Evolutionary conservation across 2,113 vertebrate genomes (phyloP).

Genomic region (Aegotheles bennettii): DNA sequence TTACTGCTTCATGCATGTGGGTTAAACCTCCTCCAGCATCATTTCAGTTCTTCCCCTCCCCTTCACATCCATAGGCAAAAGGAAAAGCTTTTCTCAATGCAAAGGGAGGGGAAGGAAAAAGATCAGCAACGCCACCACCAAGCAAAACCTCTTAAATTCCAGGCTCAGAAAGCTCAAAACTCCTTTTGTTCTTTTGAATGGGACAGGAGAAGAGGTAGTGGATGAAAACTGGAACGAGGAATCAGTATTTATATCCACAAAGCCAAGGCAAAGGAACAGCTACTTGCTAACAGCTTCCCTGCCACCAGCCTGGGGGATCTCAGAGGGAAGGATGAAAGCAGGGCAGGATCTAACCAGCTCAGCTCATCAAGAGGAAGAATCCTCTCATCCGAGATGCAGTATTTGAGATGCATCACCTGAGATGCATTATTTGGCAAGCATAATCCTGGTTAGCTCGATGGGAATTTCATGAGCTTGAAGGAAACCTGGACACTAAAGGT

Average conservation of each 20-base stretch:
- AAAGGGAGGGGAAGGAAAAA: not conserved
- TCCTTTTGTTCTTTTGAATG: constrained; percentile 16
- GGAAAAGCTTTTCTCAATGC: not conserved
- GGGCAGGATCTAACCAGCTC: not conserved
- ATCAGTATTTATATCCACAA: constrained; percentile 5
- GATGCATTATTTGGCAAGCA: not conserved
- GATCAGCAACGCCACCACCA: not conserved
- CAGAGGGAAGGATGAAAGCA: not conserved
- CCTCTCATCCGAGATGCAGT: not conserved
- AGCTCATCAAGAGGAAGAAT: not conserved
- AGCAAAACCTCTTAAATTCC: not conserved
- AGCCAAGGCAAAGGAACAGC: not conserved
- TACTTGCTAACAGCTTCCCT: not conserved
- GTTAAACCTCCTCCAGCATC: not conserved
- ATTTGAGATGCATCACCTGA: no score
- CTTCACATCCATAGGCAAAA: not conserved
- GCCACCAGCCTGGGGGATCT: not conserved
- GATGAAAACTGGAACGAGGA: not conserved
- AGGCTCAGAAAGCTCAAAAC: not conserved
- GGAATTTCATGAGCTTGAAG: not conserved
- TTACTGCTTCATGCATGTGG: not conserved
- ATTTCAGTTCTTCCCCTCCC: not conserved
- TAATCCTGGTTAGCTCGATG: not conserved
- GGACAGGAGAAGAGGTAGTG: not conserved
- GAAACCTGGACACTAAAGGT: not conserved